Percentiles rank a stretch among this genome's conserved stretches.
phyloP scores from a whole-genome alignment of 2,888 invertebrate species.

The Catocala fraxini region DNA sequence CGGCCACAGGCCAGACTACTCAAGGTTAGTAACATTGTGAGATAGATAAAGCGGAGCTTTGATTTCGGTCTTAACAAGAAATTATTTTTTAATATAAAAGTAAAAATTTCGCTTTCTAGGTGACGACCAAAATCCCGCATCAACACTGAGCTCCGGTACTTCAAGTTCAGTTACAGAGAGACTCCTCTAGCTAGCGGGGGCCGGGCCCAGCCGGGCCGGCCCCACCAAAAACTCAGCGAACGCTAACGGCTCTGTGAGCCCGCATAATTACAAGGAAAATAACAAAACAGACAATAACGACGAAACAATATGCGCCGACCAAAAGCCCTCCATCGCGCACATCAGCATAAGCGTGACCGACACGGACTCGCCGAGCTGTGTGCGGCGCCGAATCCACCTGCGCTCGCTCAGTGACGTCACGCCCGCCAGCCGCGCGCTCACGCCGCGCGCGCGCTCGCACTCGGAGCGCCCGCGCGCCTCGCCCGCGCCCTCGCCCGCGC shows the following conservation, averaged over 20 bases:
- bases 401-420: constrained; percentile 83
- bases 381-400: constrained; percentile 79
- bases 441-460: constrained; percentile 77
- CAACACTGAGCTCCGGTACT: constrained; percentile 89
- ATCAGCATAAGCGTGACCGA: constrained; percentile 83
- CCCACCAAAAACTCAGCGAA: constrained; percentile 77
- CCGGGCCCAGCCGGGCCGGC: constrained; percentile 88
- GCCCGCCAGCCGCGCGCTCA: constrained; percentile 71
- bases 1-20: constrained; percentile 85
- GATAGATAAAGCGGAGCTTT: too few species aligned
- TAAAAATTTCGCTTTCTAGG: constrained; percentile 59
- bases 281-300: constrained; percentile 62
- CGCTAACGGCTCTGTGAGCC: constrained; percentile 64
- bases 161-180: constrained; percentile 92
- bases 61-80: too few species aligned
- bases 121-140: constrained; percentile 87
- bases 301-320: constrained; percentile 47
- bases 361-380: constrained; percentile 76
- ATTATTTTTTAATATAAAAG: background rate
- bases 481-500: constrained; percentile 56
- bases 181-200: constrained; percentile 92
- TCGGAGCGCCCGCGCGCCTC: constrained; percentile 76
- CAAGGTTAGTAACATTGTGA: constrained; percentile 66
- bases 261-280: constrained; percentile 58
- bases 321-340: constrained; percentile 59